A percentile compares a stretch with the other conserved stretches of the same genome.
Conservation (phyloP, 2,797 vertebrate species). For the Periophthalmus magnuspinnatus region DNA sequence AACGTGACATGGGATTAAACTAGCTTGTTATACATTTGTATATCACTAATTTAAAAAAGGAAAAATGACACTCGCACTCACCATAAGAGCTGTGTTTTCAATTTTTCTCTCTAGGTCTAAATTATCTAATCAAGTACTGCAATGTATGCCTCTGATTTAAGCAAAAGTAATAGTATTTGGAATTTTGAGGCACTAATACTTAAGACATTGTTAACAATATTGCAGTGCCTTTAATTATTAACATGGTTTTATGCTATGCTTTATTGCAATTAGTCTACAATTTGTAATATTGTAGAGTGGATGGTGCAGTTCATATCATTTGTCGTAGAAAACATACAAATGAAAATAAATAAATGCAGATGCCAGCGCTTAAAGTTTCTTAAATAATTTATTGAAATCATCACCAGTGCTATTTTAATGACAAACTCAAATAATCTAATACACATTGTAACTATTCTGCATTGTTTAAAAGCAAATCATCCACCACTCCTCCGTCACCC, state of each 20-base stretch:
- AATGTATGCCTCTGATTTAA: background rate
- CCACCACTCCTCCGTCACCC: slow-evolving; percentile 34
- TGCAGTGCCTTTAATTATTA: background rate
- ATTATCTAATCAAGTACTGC: background rate
- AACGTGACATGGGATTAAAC: too few species aligned
- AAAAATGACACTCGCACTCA: too few species aligned
- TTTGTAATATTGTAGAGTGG: too few species aligned
- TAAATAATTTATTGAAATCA: slow-evolving; percentile 47
- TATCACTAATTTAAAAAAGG: too few species aligned
- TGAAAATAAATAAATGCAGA: background rate
- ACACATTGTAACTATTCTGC: background rate
- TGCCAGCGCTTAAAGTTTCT: slow-evolving; percentile 1
- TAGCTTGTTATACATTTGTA: too few species aligned
- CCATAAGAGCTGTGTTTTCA: too few species aligned
- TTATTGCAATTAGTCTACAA: too few species aligned
- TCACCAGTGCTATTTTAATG: slow-evolving; percentile 15
- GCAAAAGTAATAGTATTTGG: too few species aligned
- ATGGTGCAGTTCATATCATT: background rate
- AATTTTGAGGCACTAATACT: too few species aligned
- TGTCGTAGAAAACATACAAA: background rate
- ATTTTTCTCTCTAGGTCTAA: background rate
- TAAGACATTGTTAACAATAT: too few species aligned
- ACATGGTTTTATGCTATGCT: too few species aligned
- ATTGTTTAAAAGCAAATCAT: slow-evolving; percentile 32
- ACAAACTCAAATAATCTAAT: slow-evolving; percentile 23